Evolutionary conservation across 2,113 vertebrate genomes (phyloP), one percentile per base, ranked within the genome.

Genomic region (Aldabrachelys gigantea): DNA sequence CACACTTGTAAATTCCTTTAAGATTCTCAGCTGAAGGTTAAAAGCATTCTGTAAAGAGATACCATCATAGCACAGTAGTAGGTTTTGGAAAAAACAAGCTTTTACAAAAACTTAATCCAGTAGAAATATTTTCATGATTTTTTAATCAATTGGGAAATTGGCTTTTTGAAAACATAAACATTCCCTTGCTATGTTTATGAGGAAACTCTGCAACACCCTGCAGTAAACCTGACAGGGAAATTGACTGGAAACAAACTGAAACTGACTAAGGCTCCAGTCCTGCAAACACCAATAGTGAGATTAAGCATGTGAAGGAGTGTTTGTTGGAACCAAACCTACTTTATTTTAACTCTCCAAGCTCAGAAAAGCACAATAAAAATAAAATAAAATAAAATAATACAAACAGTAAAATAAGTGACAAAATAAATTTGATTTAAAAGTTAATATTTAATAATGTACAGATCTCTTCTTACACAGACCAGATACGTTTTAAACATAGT

Each of bases 171-270:
- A 38, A 72, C 69, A 38, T 38, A 16, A 31, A 9, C 52, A 50
- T 87, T 84, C 56, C 2, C 49, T 53, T 57, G 38, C 38, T 72
- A 79, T 91, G 86, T 93, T 97, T 89, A 72, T 0, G 89, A 88
- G 53, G 85, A 87, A 38, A 88, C 80, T 27, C 85, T 91, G 76
- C 85, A 91, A 53, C 57, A 44, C 35, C 35, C 88, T 0, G 5
- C 47, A 27, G 16, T 82, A 25, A 38, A 82, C 50, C 6, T 29
- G 10, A 3, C 41, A 9, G 35, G 10, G 27, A 93, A 94, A 72
- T 52, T 16, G 92, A 41, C 80, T 95, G 93, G 87, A 85, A 89
- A 69, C 0, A 11, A 89, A 85, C 89, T 90, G 94, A 82, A 85
- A 65, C 29, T n/a, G 62, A 65, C 6, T 62, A 62, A 65, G 13